Percentiles rank a stretch among this genome's conserved stretches.
Evolutionary conservation across 2,797 vertebrate species (phyloP).

Genomic region (Rhynchonycteris naso): DNA sequence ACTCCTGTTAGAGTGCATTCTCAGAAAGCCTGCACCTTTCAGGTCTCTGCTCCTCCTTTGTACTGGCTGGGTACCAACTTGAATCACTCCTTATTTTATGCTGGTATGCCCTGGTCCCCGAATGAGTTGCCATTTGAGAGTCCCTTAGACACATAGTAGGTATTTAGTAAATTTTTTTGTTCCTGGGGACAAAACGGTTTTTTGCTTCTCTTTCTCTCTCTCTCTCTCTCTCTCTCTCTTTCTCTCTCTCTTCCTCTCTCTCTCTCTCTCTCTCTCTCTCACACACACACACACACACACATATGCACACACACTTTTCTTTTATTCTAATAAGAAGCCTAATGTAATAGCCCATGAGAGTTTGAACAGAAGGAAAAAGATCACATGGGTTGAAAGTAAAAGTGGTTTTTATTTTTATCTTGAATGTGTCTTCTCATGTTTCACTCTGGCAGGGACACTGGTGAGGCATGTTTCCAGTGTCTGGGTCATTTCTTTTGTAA

Average conservation of each 20-base stretch:
- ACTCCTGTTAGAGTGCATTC: not conserved
- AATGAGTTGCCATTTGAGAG: not conserved
- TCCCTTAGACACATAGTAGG: not conserved
- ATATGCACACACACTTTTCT: not conserved
- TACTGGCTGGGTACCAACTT: not conserved
- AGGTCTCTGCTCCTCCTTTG: not conserved
- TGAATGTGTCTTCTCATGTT: constrained; percentile 20
- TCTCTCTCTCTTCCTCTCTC: not conserved
- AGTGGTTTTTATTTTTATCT: constrained; percentile 67
- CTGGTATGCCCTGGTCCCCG: not conserved
- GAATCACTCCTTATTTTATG: not conserved
- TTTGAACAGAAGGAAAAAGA: not conserved
- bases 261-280: not conserved
- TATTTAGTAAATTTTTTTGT: not conserved
- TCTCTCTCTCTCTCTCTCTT: not conserved
- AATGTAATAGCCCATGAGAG: not conserved
- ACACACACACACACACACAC: not conserved
- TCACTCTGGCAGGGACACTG: not conserved
- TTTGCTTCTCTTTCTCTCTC: not conserved
- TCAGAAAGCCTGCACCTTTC: not conserved
- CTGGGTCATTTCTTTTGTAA: constrained; percentile 25
- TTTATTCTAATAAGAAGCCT: not conserved
- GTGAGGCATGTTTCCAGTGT: constrained; percentile 24
- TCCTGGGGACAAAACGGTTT: not conserved
- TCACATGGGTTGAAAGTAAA: constrained; percentile 35